Conservation (phyloP, 2,797 vertebrate genomes). For the Coccyzus lansbergi region DNA sequence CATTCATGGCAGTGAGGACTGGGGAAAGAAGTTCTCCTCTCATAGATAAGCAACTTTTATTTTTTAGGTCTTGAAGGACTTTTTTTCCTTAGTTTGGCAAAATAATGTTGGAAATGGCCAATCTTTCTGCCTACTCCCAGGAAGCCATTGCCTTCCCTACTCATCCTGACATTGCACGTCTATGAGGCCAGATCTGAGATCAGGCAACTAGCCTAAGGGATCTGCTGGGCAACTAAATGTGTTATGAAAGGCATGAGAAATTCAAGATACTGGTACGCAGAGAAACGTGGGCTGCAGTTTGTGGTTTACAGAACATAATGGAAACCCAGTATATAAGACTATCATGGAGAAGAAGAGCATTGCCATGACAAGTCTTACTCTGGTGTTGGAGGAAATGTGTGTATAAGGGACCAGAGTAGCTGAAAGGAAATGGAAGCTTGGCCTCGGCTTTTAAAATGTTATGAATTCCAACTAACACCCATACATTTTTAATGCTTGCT, state of each 20-base stretch:
- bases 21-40: background rate
- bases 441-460: conserved; percentile 4
- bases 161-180: background rate
- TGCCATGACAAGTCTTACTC: conserved; percentile 37
- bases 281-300: background rate
- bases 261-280: background rate
- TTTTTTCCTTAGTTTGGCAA: background rate
- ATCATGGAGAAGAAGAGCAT: background rate
- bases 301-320: background rate
- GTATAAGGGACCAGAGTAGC: background rate
- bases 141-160: accelerated
- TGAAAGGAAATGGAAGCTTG: conserved; percentile 13
- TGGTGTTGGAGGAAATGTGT: background rate
- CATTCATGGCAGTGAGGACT: accelerated
- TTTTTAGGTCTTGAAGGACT: background rate
- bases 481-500: conserved; percentile 36
- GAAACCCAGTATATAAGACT: background rate
- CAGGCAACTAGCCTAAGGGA: background rate
- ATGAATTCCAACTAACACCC: conserved; percentile 9
- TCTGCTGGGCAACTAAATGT: background rate
- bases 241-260: background rate
- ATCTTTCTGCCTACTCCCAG: background rate
- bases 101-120: background rate
- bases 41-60: background rate
- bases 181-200: background rate